Percentiles rank a stretch among this genome's conserved stretches.
These are phyloP conservation scores for Pterostichus niger DNA, from an alignment of 2,888 invertebrate genomes.

Conservation along the genomic window DNA sequence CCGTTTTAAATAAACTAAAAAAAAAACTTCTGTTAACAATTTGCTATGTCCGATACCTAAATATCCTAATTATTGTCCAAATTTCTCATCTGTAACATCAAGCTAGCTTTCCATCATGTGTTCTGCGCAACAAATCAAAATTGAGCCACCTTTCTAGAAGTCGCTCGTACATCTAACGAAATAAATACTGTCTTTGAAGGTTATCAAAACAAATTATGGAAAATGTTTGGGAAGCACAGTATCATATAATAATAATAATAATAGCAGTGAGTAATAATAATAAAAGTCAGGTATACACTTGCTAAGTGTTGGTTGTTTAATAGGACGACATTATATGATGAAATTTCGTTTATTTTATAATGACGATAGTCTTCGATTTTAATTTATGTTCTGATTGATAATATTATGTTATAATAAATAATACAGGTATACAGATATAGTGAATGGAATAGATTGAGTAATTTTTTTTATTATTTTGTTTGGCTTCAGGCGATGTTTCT, in stretches of 20 bases:
- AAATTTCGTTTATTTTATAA: slow-evolving; percentile 28
- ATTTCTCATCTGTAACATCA: too few species aligned
- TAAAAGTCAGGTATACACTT: background rate
- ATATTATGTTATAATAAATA: slow-evolving; percentile 11
- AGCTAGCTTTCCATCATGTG: too few species aligned
- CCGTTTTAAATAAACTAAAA: too few species aligned
- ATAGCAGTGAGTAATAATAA: too few species aligned
- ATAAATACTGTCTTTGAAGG: too few species aligned
- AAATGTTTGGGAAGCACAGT: background rate
- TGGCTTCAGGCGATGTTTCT: slow-evolving; percentile 17
- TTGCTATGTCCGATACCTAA: too few species aligned
- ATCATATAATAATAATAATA: slow-evolving; percentile 5
- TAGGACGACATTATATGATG: background rate
- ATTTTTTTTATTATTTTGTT: slow-evolving; percentile 3
- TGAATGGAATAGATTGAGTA: slow-evolving; percentile 14
- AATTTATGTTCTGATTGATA: slow-evolving; percentile 27
- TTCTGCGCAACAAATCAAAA: too few species aligned
- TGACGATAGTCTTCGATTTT: slow-evolving; percentile 6
- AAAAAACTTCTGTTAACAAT: too few species aligned
- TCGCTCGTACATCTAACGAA: too few species aligned
- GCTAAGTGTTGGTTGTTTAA: slow-evolving; percentile 8
- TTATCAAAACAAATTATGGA: background rate
- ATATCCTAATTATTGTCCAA: too few species aligned
- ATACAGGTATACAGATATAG: background rate
- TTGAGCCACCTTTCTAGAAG: too few species aligned